phyloP scores from a whole-genome alignment of 1,140 invertebrate genomes.

The Macrobrachium nipponense region DNA sequence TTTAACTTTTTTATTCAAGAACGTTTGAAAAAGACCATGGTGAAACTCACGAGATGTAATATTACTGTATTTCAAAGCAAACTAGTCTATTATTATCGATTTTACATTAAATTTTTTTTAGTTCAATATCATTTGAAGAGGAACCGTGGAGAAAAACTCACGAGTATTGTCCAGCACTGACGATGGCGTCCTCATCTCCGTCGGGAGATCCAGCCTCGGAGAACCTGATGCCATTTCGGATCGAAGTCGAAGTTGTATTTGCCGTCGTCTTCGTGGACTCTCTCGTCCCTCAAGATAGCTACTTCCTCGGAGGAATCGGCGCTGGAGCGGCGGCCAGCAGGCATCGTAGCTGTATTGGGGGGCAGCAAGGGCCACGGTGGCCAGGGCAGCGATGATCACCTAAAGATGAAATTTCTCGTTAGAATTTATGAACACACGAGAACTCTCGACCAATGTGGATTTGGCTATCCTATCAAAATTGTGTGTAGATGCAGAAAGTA shows the following conservation, averaged over 20 bases:
- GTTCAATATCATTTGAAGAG: too few relatives aligned
- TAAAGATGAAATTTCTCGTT: background rate
- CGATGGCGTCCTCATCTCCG: constrained; percentile 30
- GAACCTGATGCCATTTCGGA: constrained; percentile 17
- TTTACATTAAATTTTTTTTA: too few relatives aligned
- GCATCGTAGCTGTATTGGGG: constrained; percentile 17
- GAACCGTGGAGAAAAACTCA: background rate
- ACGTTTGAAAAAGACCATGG: too few relatives aligned
- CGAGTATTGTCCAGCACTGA: constrained; percentile 14
- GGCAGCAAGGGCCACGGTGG: constrained; percentile 10
- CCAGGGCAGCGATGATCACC: constrained; percentile 11
- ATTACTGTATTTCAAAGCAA: too few relatives aligned
- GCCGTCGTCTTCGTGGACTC: constrained; percentile 28
- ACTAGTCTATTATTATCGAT: too few relatives aligned
- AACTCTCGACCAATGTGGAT: background rate
- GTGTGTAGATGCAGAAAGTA: too few relatives aligned
- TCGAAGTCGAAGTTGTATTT: constrained; percentile 31
- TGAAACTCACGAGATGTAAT: too few relatives aligned
- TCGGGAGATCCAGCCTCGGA: constrained; percentile 25
- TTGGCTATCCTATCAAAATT: too few relatives aligned
- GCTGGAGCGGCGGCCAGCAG: background rate
- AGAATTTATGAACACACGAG: too few relatives aligned
- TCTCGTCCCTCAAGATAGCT: background rate
- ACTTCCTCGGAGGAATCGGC: too few relatives aligned
- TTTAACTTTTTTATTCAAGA: too few relatives aligned